A percentile compares a stretch with the other conserved stretches of the same genome.
phyloP scores from a whole-genome alignment of 2,797 vertebrate genomes.

The Salmo trutta region DNA sequence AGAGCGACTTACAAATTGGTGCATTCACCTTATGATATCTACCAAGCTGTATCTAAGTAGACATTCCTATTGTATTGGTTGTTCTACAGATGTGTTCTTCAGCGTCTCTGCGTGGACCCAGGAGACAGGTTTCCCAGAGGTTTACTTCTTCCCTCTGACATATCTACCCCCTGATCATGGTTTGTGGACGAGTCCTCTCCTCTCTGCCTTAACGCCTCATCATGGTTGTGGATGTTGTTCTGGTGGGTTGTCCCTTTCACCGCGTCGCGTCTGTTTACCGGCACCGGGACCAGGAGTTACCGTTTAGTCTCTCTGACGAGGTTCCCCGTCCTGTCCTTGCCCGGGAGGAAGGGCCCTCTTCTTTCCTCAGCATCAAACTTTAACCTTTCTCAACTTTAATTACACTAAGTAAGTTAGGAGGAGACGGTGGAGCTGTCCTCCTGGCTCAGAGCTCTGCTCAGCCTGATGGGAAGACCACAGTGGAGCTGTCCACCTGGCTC shows the following conservation, averaged over 20 bases:
- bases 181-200: slow-evolving; percentile 63
- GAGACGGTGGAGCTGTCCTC: slow-evolving; percentile 75
- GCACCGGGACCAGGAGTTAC: slow-evolving; percentile 59
- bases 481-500: slow-evolving; percentile 77
- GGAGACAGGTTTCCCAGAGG: too few species aligned
- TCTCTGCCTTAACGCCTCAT: slow-evolving; percentile 64
- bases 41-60: too few species aligned
- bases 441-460: slow-evolving; percentile 69
- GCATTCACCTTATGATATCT: too few species aligned
- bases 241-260: slow-evolving; percentile 48
- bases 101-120: too few species aligned
- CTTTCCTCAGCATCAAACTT: slow-evolving; percentile 77
- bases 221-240: slow-evolving; percentile 42
- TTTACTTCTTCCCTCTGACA: too few species aligned
- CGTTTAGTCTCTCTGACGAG: slow-evolving; percentile 76
- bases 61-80: too few species aligned
- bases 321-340: slow-evolving; percentile 68
- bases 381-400: slow-evolving; percentile 89
- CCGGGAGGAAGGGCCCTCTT: slow-evolving; percentile 72
- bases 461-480: slow-evolving; percentile 78
- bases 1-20: too few species aligned
- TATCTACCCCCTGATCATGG: slow-evolving; percentile 25
- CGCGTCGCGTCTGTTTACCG: slow-evolving; percentile 71
- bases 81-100: too few species aligned
- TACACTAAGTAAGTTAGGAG: slow-evolving; percentile 81